Evolutionary conservation across 2,797 vertebrate species (phyloP).

Genomic region (Fistularia tabacaria): DNA sequence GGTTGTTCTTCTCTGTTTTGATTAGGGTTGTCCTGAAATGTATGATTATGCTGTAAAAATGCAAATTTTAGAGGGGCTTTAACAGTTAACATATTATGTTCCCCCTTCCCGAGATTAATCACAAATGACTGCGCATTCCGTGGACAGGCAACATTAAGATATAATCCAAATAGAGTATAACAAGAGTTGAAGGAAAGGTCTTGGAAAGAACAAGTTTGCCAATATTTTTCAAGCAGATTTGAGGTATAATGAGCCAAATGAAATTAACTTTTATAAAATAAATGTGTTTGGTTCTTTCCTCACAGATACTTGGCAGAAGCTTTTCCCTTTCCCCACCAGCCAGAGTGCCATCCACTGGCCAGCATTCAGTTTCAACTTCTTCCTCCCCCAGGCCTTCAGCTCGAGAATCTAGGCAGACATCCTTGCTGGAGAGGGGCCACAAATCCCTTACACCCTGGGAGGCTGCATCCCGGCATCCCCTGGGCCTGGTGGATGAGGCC

Average conservation of each 20-base stretch:
- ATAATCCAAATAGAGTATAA: background rate
- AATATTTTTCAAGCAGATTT: conserved; percentile 21
- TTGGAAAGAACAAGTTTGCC: conserved; percentile 1
- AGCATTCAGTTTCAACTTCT: conserved; percentile 63
- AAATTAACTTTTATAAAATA: conserved; percentile 43
- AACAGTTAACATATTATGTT: no score
- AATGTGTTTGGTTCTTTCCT: conserved; percentile 30
- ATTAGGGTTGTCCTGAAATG: conserved; percentile 5
- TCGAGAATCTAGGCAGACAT: conserved; percentile 58
- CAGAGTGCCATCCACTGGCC: conserved; percentile 63
- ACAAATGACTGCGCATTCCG: no score
- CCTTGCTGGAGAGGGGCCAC: conserved; percentile 63
- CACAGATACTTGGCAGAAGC: conserved; percentile 69
- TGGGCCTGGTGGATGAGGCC: conserved; percentile 89
- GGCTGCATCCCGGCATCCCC: conserved; percentile 85
- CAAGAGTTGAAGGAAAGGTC: conserved; percentile 21
- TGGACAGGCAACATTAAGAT: no score
- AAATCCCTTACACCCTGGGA: conserved; percentile 89
- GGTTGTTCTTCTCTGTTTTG: conserved; percentile 12
- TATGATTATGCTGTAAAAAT: no score
- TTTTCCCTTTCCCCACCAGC: conserved; percentile 82
- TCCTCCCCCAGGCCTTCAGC: conserved; percentile 66
- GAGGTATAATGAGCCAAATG: conserved; percentile 42
- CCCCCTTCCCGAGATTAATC: no score
- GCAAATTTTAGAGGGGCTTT: no score